Evolutionary conservation across 2,113 vertebrate species (phyloP).

Genomic region (Varanus komodoensis): DNA sequence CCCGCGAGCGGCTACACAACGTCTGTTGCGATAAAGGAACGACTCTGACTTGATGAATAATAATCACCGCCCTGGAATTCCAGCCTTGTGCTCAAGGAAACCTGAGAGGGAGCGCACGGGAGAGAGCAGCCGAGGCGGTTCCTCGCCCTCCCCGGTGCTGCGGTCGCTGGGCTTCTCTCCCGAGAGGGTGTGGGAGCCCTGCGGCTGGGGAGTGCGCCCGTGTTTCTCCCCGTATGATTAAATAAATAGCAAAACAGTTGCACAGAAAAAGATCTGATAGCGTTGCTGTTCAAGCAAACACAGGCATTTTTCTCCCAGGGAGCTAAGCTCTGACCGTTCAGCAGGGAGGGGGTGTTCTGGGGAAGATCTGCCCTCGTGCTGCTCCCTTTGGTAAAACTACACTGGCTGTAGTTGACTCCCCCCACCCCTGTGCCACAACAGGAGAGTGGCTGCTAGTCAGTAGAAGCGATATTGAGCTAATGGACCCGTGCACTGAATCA

Average conservation of each 20-base stretch:
- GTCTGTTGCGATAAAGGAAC: background rate
- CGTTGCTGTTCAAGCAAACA: conserved; percentile 23
- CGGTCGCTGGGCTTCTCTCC: background rate
- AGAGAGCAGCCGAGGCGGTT: background rate
- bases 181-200: background rate
- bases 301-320: background rate
- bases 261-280: background rate
- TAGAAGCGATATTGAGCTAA: background rate
- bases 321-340: background rate
- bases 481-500: background rate
- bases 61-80: background rate
- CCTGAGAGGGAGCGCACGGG: background rate
- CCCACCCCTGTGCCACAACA: background rate
- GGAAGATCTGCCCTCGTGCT: background rate
- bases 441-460: background rate
- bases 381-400: background rate
- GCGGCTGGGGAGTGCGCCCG: background rate
- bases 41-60: conserved; percentile 2
- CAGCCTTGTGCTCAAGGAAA: background rate
- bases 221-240: background rate
- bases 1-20: background rate
- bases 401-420: background rate
- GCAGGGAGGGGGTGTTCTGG: background rate
- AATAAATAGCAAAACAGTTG: conserved; percentile 31
- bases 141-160: background rate